A percentile compares a stretch with the other conserved stretches of the same genome.
These are phyloP conservation scores for Phoronis australis DNA, from an alignment of 2,888 invertebrate species.

Conservation along the genomic window DNA sequence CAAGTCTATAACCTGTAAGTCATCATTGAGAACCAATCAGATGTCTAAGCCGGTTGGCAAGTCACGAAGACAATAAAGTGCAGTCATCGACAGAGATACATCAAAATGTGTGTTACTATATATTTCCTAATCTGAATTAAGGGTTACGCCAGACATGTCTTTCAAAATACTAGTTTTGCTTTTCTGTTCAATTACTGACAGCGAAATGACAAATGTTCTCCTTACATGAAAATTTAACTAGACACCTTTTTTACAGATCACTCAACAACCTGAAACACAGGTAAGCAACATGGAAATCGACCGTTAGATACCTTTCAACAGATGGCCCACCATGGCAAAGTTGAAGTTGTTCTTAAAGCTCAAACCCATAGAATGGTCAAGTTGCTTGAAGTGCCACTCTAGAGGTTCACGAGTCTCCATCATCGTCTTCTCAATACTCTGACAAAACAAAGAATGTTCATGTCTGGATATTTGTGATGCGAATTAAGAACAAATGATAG, in stretches of 20 bases:
- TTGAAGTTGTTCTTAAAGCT: constrained; percentile 86
- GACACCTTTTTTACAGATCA: neutral
- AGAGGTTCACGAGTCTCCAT: constrained; percentile 90
- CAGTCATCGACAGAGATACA: too few species aligned
- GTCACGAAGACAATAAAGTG: too few species aligned
- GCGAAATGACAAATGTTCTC: too few species aligned
- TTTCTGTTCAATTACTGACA: neutral
- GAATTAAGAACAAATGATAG: too few species aligned
- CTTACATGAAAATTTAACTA: neutral
- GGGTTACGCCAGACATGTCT: neutral
- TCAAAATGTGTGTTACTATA: too few species aligned
- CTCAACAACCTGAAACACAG: too few species aligned
- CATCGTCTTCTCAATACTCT: constrained; percentile 82
- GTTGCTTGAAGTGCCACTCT: constrained; percentile 96
- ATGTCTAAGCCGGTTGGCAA: too few species aligned
- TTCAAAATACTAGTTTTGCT: neutral
- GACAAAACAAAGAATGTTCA: constrained; percentile 17
- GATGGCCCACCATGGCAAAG: constrained; percentile 95
- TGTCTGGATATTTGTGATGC: too few species aligned
- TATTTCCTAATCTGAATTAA: too few species aligned
- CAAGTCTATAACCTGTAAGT: too few species aligned
- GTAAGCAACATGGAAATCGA: too few species aligned
- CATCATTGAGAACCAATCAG: too few species aligned
- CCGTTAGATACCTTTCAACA: constrained; percentile 70
- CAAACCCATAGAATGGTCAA: constrained; percentile 92